Conservation (phyloP, 2,888 invertebrate genomes). For the Gortyna flavago region DNA sequence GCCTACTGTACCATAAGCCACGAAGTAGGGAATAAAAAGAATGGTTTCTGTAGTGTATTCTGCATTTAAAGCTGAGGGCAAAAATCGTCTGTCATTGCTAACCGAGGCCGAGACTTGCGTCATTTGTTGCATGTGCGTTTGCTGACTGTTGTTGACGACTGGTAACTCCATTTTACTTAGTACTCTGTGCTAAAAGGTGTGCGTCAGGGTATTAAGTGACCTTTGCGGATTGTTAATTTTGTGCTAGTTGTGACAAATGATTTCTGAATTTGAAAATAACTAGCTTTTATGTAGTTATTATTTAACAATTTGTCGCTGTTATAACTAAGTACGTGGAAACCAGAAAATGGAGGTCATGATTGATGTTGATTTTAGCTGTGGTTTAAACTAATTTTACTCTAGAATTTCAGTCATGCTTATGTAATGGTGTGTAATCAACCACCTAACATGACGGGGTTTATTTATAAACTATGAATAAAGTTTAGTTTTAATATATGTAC, state of each 20-base stretch:
- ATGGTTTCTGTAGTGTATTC: slow-evolving; percentile 23
- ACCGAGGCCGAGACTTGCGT: not conserved
- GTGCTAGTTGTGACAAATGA: slow-evolving; percentile 54
- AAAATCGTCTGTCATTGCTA: not conserved
- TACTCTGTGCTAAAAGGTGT: slow-evolving; percentile 41
- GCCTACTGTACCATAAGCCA: slow-evolving; percentile 39
- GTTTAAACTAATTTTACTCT: slow-evolving; percentile 5
- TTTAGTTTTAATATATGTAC: no score
- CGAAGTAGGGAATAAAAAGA: slow-evolving; percentile 32
- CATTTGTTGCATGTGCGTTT: not conserved
- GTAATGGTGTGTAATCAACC: not conserved
- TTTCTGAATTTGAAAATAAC: slow-evolving; percentile 56
- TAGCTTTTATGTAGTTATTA: slow-evolving; percentile 41
- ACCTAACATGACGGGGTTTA: not conserved
- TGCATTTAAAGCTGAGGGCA: not conserved
- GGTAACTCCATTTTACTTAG: slow-evolving; percentile 29
- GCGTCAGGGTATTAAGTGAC: slow-evolving; percentile 37
- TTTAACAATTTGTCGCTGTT: slow-evolving; percentile 36
- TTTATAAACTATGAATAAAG: no score
- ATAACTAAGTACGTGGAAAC: slow-evolving; percentile 23
- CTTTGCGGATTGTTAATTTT: slow-evolving; percentile 49
- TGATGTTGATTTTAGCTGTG: slow-evolving; percentile 22
- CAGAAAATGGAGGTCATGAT: slow-evolving; percentile 37
- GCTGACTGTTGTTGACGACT: not conserved
- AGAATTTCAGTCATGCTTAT: not conserved